Base-by-base conservation (phyloP, 2,113 vertebrate species). In the Laticauda colubrina region DNA sequence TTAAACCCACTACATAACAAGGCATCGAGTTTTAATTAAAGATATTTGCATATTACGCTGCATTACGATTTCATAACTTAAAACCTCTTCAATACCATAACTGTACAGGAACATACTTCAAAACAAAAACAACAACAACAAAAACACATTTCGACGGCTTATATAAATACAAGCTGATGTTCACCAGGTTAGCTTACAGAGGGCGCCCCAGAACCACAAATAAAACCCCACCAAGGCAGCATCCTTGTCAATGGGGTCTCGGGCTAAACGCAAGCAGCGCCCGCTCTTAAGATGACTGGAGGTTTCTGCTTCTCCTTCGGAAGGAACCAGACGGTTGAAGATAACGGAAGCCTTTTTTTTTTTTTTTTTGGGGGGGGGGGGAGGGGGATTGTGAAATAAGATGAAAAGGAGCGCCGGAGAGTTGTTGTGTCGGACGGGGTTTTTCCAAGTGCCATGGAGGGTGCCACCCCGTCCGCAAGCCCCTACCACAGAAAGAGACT, bases 151-250 rank as follows among this genome's bases (percentile, higher is more conserved):
- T 56, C 12, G 56, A 89, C 48, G 14, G 14, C 29, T 81, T 45
- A 29, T 45, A 15, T 54, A 15, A 45, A 23, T 2, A 86, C 18
- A 23, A 20, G 5, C 92, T 61, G 92, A 45, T 43, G 51, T 54
- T 20, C 45, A 2, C 3, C 1, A 12, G 12, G 15, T 29, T 61
- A 89, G 56, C 21, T 85, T 48, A 81, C 96, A 97, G 97, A 93
- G 97, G 97, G 97, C 96, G 97, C 97, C 95, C 69, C 81, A 95
- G 96, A 23, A 87, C 93, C 89, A 92, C 94, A 34, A 94, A 97
- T 94, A 29, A 10, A 90, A 69, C 90, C 1, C 10, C 43, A 2
- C 43, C 43, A 6, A 20, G 2, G 3, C 21, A 43, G 9, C 20
- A 6, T 18, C 59, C 10, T 54, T 1, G 21, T 21, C 29, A 2